These are phyloP conservation scores for Scomber japonicus DNA, from an alignment of 2,113 vertebrate species.

Conservation along the genomic window DNA sequence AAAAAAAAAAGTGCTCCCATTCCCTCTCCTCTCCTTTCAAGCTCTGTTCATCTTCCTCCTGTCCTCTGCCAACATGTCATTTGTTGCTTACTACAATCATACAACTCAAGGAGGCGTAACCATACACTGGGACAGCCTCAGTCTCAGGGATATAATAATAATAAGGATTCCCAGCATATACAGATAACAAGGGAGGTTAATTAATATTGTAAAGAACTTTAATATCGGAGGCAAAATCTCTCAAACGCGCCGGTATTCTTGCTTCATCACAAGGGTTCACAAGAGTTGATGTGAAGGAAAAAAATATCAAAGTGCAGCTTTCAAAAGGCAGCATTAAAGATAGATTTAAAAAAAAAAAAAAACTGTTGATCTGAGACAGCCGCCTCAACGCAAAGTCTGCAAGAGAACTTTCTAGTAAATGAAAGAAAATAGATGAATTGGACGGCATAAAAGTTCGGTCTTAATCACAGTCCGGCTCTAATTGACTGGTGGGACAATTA, in stretches of 20 bases:
- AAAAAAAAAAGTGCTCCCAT: conserved; percentile 15
- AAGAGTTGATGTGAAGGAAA: conserved; percentile 1
- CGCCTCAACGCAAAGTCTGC: conserved; percentile 30
- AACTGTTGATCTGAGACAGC: conserved; percentile 33
- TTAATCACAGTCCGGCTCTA: conserved; percentile 73
- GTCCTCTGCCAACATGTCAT: conserved; percentile 28
- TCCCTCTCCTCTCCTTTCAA: conserved; percentile 7
- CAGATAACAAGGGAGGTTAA: conserved; percentile 41
- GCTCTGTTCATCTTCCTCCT: conserved; percentile 24
- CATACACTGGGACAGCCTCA: neutral
- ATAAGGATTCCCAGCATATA: conserved; percentile 24
- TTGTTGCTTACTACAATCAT: conserved; percentile 20
- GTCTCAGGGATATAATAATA: neutral
- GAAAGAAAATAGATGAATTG: conserved; percentile 57
- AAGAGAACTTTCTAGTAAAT: conserved; percentile 48
- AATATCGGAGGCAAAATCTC: conserved; percentile 9
- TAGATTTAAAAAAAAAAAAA: conserved; percentile 35
- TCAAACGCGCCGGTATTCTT: conserved; percentile 18
- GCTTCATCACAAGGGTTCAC: conserved; percentile 7
- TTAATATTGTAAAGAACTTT: conserved; percentile 47
- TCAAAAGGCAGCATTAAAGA: conserved; percentile 55
- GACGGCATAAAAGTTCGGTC: conserved; percentile 63
- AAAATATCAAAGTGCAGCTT: conserved; percentile 43
- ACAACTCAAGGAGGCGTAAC: conserved; percentile 6
- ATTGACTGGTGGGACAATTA: conserved; percentile 75